Percentiles rank a stretch among this genome's conserved stretches.
Evolutionary conservation across 2,888 invertebrate genomes (phyloP).

Genomic region (Linyphia triangularis): DNA sequence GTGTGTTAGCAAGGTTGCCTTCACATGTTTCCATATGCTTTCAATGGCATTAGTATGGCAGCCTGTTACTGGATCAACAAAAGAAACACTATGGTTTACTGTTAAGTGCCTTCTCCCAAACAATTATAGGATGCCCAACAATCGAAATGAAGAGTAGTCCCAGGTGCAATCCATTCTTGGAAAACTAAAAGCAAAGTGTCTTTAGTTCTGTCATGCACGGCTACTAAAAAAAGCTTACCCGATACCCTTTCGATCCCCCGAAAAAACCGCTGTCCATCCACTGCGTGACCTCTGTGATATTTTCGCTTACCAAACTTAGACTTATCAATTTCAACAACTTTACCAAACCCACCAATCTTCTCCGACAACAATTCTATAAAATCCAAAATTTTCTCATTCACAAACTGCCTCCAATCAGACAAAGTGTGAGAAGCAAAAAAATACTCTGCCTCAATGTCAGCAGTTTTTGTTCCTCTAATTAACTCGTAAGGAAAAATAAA

Average conservation of each 20-base stretch:
- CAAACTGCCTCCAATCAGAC: not conserved
- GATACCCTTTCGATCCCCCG: conserved; percentile 5
- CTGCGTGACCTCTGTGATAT: not conserved
- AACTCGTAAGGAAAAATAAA: not conserved
- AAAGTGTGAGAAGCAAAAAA: not conserved
- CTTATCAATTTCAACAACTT: too few relatives aligned
- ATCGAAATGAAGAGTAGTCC: not conserved
- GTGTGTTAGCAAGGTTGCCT: not conserved
- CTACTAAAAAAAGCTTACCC: conserved; percentile 3
- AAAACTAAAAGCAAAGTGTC: not conserved
- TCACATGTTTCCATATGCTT: too few relatives aligned
- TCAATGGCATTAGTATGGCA: too few relatives aligned
- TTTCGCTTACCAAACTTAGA: not conserved
- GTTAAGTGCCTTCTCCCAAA: not conserved
- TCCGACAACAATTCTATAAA: not conserved
- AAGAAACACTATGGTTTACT: not conserved
- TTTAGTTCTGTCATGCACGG: conserved; percentile 2
- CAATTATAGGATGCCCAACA: not conserved
- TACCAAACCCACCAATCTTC: not conserved
- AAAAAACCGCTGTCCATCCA: too few relatives aligned
- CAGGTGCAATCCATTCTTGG: not conserved
- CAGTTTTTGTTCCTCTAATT: not conserved
- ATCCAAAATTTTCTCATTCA: not conserved
- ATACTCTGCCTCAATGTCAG: not conserved
- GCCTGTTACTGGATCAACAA: too few relatives aligned